Conservation (phyloP, 2,113 vertebrate species). For the Acanthisitta chloris region DNA sequence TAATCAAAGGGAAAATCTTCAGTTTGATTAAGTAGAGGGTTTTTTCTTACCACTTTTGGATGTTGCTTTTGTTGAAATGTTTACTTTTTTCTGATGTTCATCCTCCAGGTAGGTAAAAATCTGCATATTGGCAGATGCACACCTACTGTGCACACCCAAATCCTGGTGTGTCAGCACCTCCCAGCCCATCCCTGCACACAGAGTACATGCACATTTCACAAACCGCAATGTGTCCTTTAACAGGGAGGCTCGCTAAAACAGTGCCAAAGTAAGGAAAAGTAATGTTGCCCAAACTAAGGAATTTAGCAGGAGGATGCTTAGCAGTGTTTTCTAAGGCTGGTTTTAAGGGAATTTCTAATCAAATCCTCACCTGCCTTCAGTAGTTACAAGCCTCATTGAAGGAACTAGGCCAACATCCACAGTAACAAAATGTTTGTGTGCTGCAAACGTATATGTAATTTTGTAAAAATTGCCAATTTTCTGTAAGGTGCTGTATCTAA, state of each 20-base stretch:
- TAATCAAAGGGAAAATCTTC: background rate
- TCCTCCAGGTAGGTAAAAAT: conserved; percentile 31
- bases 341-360: background rate
- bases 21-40: background rate
- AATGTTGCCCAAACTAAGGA: background rate
- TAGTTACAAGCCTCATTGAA: background rate
- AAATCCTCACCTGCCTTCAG: background rate
- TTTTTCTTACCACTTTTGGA: background rate
- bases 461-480: background rate
- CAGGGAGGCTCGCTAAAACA: background rate
- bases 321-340: background rate
- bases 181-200: background rate
- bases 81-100: background rate
- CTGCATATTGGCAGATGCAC: background rate
- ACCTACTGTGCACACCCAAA: background rate
- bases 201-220: background rate
- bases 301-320: background rate
- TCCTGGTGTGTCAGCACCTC: background rate
- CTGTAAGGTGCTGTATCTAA: background rate
- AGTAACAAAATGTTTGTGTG: conserved; percentile 1
- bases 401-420: background rate
- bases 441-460: background rate
- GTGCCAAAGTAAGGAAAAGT: background rate
- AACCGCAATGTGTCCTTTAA: background rate
- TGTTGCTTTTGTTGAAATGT: background rate